Base-by-base conservation (phyloP, 2,113 vertebrate genomes). In the Peromyscus polionotus region DNA sequence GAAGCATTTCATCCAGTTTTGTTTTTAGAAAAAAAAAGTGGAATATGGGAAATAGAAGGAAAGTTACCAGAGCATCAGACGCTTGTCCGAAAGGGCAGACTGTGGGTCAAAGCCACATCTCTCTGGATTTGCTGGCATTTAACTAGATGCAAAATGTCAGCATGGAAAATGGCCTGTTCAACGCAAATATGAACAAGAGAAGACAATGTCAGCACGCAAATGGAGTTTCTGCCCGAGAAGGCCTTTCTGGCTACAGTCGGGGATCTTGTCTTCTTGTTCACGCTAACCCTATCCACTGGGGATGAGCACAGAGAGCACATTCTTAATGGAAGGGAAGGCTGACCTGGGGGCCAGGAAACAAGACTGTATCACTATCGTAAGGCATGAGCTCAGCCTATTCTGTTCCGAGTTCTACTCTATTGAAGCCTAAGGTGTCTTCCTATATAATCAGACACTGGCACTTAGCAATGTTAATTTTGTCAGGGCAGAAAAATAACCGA, bases 71-170 rank as follows among this genome's bases (percentile, higher is more conserved):
- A 75, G 92, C 88, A 65, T 76, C 63, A 48, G 14, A 83, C 0
- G 22, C 54, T 96, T 79, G 94, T 93, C 95, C 96, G 73, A 96
- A 90, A 95, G 97, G 96, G 90, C 96, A 96, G 88, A 75, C 61
- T 89, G 63, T 80, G 89, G 97, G 97, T 97, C 96, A 98, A 87
- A 97, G 77, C 68, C 93, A 79, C 93, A 91, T 98, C 97, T 98
- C 97, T 93, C 96, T 39, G 77, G 97, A 95, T 97, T 95, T 96
- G 92, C 95, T 95, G 96, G 97, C 97, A 97, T 98, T 98, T 98
- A 98, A 98, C 95, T 95, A 97, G 72, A 95, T 97, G 97, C 96
- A 97, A 97, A 98, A 98, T 98, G 98, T 98, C 98, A 98, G 96
- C 77, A n/a, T 84, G 36, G 94, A 95, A 97, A 97, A 97, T 91